Evolutionary conservation across 37 sponge, comb jelly and placozoan genomes (phyloP), one percentile per base, ranked within the genome.

Genomic region (Geodia barretti): DNA sequence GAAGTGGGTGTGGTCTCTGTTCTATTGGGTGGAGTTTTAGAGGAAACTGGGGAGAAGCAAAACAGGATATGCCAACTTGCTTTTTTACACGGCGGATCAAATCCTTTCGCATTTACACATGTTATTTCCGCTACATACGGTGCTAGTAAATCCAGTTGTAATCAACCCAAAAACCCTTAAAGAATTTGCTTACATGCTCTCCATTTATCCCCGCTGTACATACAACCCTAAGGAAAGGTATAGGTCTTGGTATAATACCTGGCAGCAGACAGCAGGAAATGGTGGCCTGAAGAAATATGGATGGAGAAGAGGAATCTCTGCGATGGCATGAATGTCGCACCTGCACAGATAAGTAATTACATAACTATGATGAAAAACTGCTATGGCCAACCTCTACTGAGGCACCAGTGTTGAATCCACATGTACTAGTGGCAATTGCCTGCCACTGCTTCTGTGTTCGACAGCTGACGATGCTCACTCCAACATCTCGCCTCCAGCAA

Each of bases 381-480:
- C 54, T 17, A 17, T 17, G 7, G 54, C 54, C 7, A 47, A 17
- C 54, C 54, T 17, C 11, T 47, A 47, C 54, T 47, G 54, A n/a
- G n/a, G n/a, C n/a, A n/a, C n/a, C n/a, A n/a, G n/a, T n/a, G n/a
- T 36, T 41, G 23, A 83, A 65, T 0, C 63, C n/a, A 70, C 90
- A 90, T 58, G 75, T 75, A 19, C 29, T 80, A 32, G 31, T 26
- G 23, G 76, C 86, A 37, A 62, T 26, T 3, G 32, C 60, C 54
- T 29, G 41, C 91, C 91, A 90, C 59, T 90, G 77, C 0, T 5
- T 30, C 34, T 76, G 68, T 31, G 86, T 81, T 61, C 72, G 74
- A 59, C 91, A 90, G 43, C 73, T 85, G 59, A 90, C 31, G 0
- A 90, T 67, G 64, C 75, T 90, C 30, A 39, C 41, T 43, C 69